Conservation (phyloP, 1,140 invertebrate species). For the Melanaphis sacchari region DNA sequence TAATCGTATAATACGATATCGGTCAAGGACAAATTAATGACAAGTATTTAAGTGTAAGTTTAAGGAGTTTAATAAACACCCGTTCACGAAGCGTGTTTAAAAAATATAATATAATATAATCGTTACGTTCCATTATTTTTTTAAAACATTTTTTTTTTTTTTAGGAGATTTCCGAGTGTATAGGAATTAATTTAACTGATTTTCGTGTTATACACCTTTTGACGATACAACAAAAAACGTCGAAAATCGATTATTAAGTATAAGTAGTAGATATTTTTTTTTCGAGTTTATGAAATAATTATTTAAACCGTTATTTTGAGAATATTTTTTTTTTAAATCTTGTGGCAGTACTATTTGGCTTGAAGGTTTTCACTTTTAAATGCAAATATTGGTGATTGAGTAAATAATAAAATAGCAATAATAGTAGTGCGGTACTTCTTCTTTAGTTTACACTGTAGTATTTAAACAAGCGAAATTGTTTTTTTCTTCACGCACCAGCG, state of each 20-base stretch:
- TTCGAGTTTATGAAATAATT: background rate
- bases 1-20: background rate
- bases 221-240: background rate
- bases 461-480: constrained; percentile 21
- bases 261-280: background rate
- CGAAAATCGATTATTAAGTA: background rate
- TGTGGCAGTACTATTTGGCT: background rate
- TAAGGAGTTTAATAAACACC: background rate
- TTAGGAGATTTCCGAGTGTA: background rate
- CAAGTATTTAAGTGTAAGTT: background rate
- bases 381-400: background rate
- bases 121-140: background rate
- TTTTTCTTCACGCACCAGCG: background rate
- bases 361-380: background rate
- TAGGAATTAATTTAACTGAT: background rate
- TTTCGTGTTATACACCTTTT: background rate
- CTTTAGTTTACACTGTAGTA: background rate
- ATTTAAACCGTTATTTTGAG: background rate
- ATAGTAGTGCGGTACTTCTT: background rate
- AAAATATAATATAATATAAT: background rate
- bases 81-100: background rate
- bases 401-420: background rate
- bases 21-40: constrained; percentile 45
- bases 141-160: background rate
- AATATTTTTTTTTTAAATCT: background rate